These are phyloP conservation scores for Ciconia boyciana DNA, from an alignment of 2,113 vertebrate species.

Conservation along the genomic window DNA sequence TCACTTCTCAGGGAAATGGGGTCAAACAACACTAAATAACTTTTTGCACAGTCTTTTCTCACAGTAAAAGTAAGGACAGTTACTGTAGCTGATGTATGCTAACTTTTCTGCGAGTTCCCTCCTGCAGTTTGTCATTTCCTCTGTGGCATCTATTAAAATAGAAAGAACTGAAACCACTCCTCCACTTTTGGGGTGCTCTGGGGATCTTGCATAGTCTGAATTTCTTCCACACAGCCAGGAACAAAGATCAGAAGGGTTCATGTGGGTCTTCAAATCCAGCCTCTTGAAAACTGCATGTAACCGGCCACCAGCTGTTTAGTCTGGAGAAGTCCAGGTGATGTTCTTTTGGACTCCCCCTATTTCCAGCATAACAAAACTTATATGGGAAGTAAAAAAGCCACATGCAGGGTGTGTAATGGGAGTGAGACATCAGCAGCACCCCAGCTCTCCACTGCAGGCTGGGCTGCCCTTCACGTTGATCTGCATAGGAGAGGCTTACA, in stretches of 20 bases:
- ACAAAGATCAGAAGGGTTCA: neutral
- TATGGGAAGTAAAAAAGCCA: neutral
- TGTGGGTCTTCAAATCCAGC: neutral
- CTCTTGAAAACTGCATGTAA: neutral
- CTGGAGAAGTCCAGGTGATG: neutral
- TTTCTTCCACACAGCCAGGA: neutral
- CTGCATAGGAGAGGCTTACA: neutral
- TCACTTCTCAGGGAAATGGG: neutral
- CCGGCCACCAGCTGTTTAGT: fast-evolving
- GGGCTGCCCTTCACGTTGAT: neutral
- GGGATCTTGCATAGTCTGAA: neutral
- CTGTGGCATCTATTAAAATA: neutral
- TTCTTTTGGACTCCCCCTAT: neutral
- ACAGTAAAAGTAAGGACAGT: neutral
- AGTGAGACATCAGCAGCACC: neutral
- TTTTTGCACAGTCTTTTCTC: neutral
- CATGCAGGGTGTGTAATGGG: neutral
- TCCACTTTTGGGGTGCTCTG: fast-evolving
- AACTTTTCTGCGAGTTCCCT: neutral
- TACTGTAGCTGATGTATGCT: neutral
- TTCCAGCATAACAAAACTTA: neutral
- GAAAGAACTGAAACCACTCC: neutral
- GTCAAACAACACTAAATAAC: neutral
- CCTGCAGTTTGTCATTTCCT: neutral
- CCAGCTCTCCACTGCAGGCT: neutral